These are phyloP conservation scores for Kryphioiulus occultus DNA, from an alignment of 2,888 invertebrate genomes.

Conservation along the genomic window DNA sequence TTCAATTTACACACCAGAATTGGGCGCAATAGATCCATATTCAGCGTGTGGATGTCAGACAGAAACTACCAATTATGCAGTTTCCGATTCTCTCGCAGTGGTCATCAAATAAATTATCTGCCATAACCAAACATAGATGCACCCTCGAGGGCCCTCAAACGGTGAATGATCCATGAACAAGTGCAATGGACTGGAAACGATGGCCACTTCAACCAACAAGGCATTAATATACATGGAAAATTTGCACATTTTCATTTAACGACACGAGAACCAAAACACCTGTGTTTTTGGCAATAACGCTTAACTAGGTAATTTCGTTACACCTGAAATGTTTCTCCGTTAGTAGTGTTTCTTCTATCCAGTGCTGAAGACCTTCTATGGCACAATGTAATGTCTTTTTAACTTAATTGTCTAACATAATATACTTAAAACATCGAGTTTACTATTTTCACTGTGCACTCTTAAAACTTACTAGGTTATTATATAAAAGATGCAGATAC, in stretches of 20 bases:
- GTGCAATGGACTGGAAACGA: slow-evolving; percentile 23
- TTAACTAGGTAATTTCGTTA: no score
- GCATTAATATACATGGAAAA: neutral
- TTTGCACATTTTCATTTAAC: neutral
- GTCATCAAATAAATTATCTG: slow-evolving; percentile 23
- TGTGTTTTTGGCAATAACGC: no score
- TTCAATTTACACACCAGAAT: neutral
- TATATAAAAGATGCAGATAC: no score
- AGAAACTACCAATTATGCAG: neutral
- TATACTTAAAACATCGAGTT: no score
- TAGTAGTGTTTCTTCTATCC: no score
- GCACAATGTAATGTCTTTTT: no score
- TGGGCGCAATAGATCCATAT: neutral
- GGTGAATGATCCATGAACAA: neutral
- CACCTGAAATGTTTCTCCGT: no score
- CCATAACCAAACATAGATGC: slow-evolving; percentile 13
- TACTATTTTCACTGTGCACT: no score
- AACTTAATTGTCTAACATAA: no score
- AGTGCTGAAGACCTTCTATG: no score
- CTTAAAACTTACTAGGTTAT: no score
- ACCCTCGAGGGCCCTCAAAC: neutral
- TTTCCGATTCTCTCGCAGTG: neutral
- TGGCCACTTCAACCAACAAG: neutral
- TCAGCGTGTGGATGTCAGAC: neutral
- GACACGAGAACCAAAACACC: neutral